Base-by-base conservation (phyloP, 2,113 vertebrate species). In the Strigops habroptila region DNA sequence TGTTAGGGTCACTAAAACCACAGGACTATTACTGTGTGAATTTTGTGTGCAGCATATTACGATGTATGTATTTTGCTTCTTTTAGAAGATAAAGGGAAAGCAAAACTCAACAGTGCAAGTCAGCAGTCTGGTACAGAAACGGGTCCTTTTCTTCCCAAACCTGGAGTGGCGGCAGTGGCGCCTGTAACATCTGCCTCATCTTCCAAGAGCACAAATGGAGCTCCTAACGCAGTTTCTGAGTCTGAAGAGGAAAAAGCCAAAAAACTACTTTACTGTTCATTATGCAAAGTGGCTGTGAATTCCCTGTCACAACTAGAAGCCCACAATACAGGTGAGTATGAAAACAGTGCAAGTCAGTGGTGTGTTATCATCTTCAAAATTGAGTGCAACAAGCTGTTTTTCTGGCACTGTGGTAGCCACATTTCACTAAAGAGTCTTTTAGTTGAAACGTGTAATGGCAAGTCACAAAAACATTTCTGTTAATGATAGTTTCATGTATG, bases 231-330 rank as follows among this genome's bases (percentile, higher is more conserved):
- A 39, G 77, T 96, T 90, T 91, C 77, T 44, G 99, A 99, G 96
- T 99, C 98, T 4, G 99, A 99, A 98, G 99, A 99, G 97, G 99
- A 99, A 97, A 99, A 99, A 97, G 99, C 99, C 44, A 99, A 99
- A 98, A 99, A 99, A 97, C 97, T 99, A 70, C 98, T 99, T 84
- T 99, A 99, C 93, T 99, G 99, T 97, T 99, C 99, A 16, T 98
- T 99, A 94, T 99, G 99, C 97, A 99, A 99, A 99, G 99, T 99
- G 65, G 99, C 99, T 43, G 99, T 99, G 97, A 99, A 99, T 97
- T 99, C 99, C 6, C 97, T 99, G 93, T 99, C 99, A 59, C 99
- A 99, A 97, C 98, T 99, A 93, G 99, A 99, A 97, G 99, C 99
- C 48, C 99, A 99, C 96, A 99, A 99, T 93, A 99, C 98, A 98